Base-by-base conservation (phyloP, 1,140 invertebrate genomes). In the Drosophila subpulchrella region DNA sequence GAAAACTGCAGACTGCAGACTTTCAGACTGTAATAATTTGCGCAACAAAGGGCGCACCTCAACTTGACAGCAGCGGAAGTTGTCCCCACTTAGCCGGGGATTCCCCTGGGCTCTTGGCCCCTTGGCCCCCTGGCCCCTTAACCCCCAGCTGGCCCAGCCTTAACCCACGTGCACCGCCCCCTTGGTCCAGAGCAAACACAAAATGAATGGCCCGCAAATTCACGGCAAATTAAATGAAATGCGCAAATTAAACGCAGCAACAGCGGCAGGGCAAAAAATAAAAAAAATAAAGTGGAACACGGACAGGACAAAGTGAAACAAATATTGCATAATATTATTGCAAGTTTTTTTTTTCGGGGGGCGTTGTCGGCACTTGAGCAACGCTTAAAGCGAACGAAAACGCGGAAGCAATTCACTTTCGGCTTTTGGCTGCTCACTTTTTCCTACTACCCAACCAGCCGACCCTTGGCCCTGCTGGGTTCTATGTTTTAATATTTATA, bases 271-370 rank as follows among this genome's bases (percentile, higher is more conserved):
- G 44, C 11, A 48, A 48, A 56, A 58, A 42, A 58, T 48, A 38
- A 39, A 39, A 30, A 20, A 68, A 32, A 50, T 11, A 57, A 65
- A 65, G 63, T 65, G 59, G 20, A 66, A 39, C 36, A 34, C 12
- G 30, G 42, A 42, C 55, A 61, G 57, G 61, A 73, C 50, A 81
- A 75, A 81, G 65, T 71, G 75, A 78, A 86, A 86, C 74, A 85
- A 81, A 85, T 85, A 85, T 78, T 86, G 74, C 68, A 81, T 86
- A 86, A 85, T 82, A 75, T 85, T 75, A 86, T 80, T 76, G 72
- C 77, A 58, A 50, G 30, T 36, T 48, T n/a, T 55, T 17, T 68
- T n/a, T 55, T 17, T 36, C 0, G 10, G 63, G 20, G 42, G 58
- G 55, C 34, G 41, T 50, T 48, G 44, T 15, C 20, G 50, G 17